Evolutionary conservation across 1,140 invertebrate species (phyloP), one percentile per base, ranked within the genome.

Genomic region (Drosophila arizonae): DNA sequence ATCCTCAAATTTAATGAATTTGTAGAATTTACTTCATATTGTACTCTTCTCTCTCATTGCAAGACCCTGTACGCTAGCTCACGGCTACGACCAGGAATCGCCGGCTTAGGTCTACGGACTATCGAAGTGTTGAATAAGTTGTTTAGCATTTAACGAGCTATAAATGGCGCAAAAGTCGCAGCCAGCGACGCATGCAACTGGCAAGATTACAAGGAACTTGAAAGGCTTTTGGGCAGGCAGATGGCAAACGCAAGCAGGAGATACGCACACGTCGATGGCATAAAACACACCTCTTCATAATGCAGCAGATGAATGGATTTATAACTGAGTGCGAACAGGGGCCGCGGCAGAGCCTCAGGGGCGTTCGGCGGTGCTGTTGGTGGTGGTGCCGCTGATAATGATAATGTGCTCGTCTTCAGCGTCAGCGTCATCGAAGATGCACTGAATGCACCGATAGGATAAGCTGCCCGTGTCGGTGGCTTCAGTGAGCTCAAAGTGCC

Each of bases 131-230:
- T 69, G 77, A 81, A 82, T 82, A 80, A 87, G 82, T 87, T 87
- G 86, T 87, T 87, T 78, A 79, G 84, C 76, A 73, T 58, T 82
- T 82, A 87, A 87, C 82, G 76, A 87, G 82, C 76, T 69, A 86
- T 80, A 85, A 85, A 87, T 71, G 82, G 67, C 24, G 52, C 26
- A 65, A 56, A 24, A 57, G 21, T 48, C 73, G 61, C 61, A 48
- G 55, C 76, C 56, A 57, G 72, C 74, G 52, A 51, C 67, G 55
- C 57, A 33, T 33, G 33, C 33, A 33, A 33, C 33, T 33, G 17
- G 46, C 48, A 13, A 45, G 5, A 46, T 62, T 54, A 65, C 39
- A 33, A 54, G 41, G 46, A 58, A 60, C 55, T 56, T 46, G 41
- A 15, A 41, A 39, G 62, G 69, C 68, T 74, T 58, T 15, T 63